Conservation (phyloP, 2,113 vertebrate species). For the Zosterops lateralis region DNA sequence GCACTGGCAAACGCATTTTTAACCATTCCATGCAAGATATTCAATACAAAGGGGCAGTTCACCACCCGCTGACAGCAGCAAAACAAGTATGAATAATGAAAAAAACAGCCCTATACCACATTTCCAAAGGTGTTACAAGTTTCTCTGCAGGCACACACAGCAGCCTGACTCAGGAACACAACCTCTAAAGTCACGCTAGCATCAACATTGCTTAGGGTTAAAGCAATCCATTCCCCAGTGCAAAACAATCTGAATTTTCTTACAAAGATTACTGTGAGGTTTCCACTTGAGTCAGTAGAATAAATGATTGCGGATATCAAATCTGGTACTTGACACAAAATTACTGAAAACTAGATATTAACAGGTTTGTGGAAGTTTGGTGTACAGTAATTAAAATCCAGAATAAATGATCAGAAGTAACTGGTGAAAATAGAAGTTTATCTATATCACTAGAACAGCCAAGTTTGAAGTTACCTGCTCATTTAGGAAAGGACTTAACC, state of each 20-base stretch:
- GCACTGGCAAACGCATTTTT: neutral
- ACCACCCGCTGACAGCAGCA: neutral
- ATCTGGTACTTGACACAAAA: neutral
- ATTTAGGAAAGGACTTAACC: neutral
- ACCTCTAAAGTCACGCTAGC: neutral
- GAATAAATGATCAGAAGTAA: neutral
- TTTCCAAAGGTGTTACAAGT: neutral
- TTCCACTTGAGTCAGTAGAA: neutral
- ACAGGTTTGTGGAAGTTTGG: neutral
- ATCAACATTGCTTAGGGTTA: neutral
- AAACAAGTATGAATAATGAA: neutral
- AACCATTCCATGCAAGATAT: neutral
- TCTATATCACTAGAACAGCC: neutral
- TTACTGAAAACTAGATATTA: neutral
- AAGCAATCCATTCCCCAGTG: neutral
- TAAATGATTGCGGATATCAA: neutral
- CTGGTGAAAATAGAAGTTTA: neutral
- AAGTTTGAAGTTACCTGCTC: neutral
- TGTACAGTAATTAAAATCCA: neutral
- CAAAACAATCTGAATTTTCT: neutral
- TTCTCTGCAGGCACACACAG: neutral
- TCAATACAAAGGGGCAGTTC: neutral
- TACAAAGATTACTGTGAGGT: neutral
- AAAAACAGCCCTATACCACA: rapidly evolving
- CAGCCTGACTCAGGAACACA: neutral